Percentiles rank a stretch among this genome's conserved stretches.
Conservation (phyloP, 2,888 invertebrate species). For the Aricia artaxerxes region DNA sequence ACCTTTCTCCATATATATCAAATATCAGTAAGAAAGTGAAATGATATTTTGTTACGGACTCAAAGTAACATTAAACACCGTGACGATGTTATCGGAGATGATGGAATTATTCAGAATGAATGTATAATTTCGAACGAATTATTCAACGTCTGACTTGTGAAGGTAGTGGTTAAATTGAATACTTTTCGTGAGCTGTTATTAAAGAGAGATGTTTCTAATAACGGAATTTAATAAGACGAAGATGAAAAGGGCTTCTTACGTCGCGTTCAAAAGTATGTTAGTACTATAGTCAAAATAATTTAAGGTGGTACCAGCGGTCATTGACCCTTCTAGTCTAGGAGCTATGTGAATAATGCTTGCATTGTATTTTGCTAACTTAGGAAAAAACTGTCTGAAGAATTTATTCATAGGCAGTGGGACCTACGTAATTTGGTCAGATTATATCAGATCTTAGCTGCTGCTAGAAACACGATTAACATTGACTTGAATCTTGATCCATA, state of each 20-base stretch:
- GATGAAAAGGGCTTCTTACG: background rate
- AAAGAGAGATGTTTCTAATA: background rate
- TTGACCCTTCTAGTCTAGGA: no score
- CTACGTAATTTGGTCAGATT: no score
- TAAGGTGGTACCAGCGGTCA: no score
- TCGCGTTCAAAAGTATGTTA: no score
- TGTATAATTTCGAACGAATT: constrained; percentile 13
- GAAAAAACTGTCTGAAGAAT: no score
- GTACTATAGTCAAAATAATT: no score
- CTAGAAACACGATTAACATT: no score
- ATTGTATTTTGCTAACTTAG: no score
- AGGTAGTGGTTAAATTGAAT: background rate
- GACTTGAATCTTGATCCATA: no score
- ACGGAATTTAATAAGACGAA: background rate
- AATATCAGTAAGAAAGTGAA: constrained; percentile 26
- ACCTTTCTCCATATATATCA: constrained; percentile 15
- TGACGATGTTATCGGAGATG: constrained; percentile 23
- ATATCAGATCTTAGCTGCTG: no score
- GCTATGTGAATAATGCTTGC: no score
- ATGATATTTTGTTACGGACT: constrained; percentile 28
- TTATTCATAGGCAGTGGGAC: no score
- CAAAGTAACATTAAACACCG: constrained; percentile 25
- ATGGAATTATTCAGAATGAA: constrained; percentile 22
- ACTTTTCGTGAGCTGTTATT: background rate
- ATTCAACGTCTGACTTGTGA: constrained; percentile 10